Evolutionary conservation across 2,888 invertebrate species (phyloP), one percentile per base, ranked within the genome.

Genomic region (Hirtodrosophila cameraria): DNA sequence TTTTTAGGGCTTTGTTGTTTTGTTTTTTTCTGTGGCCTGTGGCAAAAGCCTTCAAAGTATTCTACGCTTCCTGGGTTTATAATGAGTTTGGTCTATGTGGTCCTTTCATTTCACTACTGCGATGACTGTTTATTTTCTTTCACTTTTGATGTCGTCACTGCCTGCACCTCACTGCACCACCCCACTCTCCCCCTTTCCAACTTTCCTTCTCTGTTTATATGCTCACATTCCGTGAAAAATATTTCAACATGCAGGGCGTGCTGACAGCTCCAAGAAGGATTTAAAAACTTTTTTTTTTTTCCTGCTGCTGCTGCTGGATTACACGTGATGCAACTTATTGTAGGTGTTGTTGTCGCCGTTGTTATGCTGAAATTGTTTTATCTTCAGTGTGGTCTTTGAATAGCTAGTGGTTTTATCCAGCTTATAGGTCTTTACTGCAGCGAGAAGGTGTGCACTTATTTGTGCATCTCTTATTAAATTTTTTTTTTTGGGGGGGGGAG

Each of bases 41-140:
- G 65, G 79, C 65, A 62, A 50, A 71, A 76, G 76, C 59, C 81
- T 76, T 80, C 61, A 83, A 86, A 86, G 83, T 86, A 83, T 76
- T 59, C 60, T 75, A 64, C 72, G 54, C 76, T 67, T 66, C 68
- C 80, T 82, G 64, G 67, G 76, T 76, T 79, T 73, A 79, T 85
- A 79, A 85, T 79, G 78, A 78, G 78, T 85, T 82, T 53, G 72
- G 58, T 76, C 73, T 54, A 58, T 68, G 57, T 80, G 68, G 74
- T 63, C 59, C 53, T 75, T 75, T 78, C 58, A 53, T 77, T 65
- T 65, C 55, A 48, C 20, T 46, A 53, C 48, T 42, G n/a, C n/a
- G n/a, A 39, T 50, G 45, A 25, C 45, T 62, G 45, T 20, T 57
- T 53, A 65, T 61, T 67, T 59, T 57, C 52, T 31, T 61, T 75